Conservation (phyloP, 1,140 invertebrate species). For the Drosophila repleta region DNA sequence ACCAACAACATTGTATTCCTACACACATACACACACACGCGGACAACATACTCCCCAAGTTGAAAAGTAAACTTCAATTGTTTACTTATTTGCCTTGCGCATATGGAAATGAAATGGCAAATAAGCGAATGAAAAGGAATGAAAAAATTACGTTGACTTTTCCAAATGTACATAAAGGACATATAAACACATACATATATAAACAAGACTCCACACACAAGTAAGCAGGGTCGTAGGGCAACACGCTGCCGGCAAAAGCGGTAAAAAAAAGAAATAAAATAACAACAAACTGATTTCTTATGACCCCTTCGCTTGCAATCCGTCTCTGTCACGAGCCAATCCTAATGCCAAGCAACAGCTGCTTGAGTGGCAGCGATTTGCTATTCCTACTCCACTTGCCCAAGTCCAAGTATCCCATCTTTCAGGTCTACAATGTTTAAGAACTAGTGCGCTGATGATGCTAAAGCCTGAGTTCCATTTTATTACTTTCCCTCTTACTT, state of each 20-base stretch:
- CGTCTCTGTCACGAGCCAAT: conserved; percentile 8
- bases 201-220: conserved; percentile 7
- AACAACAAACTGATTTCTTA: conserved; percentile 20
- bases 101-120: conserved; percentile 80
- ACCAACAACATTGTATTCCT: conserved; percentile 30
- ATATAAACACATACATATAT: conserved; percentile 20
- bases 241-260: conserved; percentile 8
- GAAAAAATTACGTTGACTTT: conserved; percentile 76
- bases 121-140: conserved; percentile 62
- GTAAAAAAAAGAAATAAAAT: neutral
- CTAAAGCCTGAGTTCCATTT: no score
- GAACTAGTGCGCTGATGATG: no score
- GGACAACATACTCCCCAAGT: conserved; percentile 9
- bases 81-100: conserved; percentile 78
- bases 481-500: neutral
- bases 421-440: neutral
- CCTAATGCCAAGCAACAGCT: neutral
- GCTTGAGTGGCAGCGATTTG: neutral
- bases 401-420: neutral
- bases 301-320: neutral
- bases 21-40: conserved; percentile 2
- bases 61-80: conserved; percentile 56
- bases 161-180: conserved; percentile 49
- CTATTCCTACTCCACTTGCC: neutral
- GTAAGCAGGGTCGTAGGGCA: neutral